Percentiles rank a stretch among this genome's conserved stretches.
Evolutionary conservation across 2,888 invertebrate genomes (phyloP).

Genomic region (Himalopsyche tibetana): DNA sequence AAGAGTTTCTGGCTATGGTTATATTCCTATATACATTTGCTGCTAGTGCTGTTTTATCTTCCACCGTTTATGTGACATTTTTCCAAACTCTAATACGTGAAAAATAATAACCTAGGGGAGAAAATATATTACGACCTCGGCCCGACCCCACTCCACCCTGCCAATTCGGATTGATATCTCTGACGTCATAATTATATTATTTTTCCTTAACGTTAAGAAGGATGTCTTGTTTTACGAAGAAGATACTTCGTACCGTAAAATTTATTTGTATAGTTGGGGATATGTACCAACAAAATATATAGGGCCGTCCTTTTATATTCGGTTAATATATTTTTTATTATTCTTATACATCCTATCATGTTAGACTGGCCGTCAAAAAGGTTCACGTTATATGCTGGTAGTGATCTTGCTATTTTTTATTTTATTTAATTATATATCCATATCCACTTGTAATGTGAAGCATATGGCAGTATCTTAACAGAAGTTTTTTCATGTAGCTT

Average conservation of each 20-base stretch:
- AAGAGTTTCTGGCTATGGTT: conserved; percentile 13
- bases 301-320: background rate
- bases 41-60: conserved; percentile 35
- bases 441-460: too few species aligned
- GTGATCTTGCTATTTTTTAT: too few species aligned
- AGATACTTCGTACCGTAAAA: background rate
- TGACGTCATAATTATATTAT: conserved; percentile 30
- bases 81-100: conserved; percentile 44
- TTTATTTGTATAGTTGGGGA: background rate
- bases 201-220: background rate
- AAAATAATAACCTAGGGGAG: conserved; percentile 31
- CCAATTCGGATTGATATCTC: conserved; percentile 34
- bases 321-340: background rate
- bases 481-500: too few species aligned
- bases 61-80: conserved; percentile 57
- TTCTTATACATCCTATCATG: too few species aligned
- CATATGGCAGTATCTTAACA: too few species aligned
- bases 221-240: background rate
- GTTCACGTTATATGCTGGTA: too few species aligned
- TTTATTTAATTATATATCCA: too few species aligned
- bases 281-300: too few species aligned
- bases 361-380: too few species aligned
- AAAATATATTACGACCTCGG: conserved; percentile 16
- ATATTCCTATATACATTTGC: conserved; percentile 22
- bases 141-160: background rate